phyloP scores from a whole-genome alignment of 2,113 vertebrate species.

The Ptilorrhoa leucosticta region DNA sequence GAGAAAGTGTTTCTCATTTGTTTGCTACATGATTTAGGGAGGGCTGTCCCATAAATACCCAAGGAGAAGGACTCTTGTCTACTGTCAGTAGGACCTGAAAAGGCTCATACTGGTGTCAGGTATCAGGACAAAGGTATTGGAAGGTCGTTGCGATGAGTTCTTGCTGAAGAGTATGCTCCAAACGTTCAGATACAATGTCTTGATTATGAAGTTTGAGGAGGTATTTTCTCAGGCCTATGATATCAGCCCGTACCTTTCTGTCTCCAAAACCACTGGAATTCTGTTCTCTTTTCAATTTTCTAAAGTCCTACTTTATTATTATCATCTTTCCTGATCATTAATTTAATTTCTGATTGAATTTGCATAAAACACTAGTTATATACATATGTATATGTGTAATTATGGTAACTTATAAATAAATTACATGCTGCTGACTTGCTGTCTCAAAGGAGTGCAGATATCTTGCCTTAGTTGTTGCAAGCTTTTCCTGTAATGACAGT shows the following conservation, averaged over 20 bases:
- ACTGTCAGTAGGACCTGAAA: background rate
- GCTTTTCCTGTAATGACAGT: background rate
- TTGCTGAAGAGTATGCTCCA: background rate
- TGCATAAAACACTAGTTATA: background rate
- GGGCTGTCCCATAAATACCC: background rate
- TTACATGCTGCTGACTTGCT: background rate
- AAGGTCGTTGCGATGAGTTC: background rate
- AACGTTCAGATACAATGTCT: background rate
- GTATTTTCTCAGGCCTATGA: background rate
- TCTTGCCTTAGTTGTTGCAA: background rate
- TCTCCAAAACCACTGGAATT: background rate
- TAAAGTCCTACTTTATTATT: background rate
- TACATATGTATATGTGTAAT: background rate
- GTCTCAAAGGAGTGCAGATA: background rate
- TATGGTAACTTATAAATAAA: background rate
- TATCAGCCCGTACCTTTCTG: background rate
- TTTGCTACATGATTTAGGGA: background rate
- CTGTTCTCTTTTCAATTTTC: background rate
- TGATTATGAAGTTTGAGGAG: background rate
- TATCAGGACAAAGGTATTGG: background rate
- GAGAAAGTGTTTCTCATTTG: background rate
- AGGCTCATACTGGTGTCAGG: background rate
- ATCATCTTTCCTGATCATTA: background rate
- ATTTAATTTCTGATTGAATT: background rate
- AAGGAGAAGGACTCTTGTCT: fast-evolving